Conservation (phyloP, 2,113 vertebrate genomes). For the Thymallus thymallus region DNA sequence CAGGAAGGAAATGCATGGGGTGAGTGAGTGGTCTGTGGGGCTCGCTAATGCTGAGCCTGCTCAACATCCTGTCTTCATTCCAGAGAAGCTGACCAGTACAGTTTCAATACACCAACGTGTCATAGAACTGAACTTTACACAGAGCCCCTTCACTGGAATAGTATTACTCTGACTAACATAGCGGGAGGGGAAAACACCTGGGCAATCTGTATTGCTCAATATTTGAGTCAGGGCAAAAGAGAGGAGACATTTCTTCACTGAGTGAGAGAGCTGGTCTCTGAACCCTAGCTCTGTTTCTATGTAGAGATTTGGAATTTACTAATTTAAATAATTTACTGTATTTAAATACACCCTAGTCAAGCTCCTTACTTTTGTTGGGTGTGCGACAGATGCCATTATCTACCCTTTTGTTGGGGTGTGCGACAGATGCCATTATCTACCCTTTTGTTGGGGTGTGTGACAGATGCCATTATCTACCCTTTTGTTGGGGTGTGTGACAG, state of each 20-base stretch:
- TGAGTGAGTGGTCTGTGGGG: not conserved
- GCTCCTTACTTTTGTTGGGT: not conserved
- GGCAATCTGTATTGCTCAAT: not conserved
- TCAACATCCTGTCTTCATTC: conserved; percentile 49
- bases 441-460: not conserved
- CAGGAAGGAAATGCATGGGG: conserved; percentile 55
- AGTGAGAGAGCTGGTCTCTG: too few relatives aligned
- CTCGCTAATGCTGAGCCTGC: not conserved
- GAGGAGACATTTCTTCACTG: not conserved
- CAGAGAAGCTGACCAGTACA: conserved; percentile 41
- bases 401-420: not conserved
- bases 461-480: not conserved
- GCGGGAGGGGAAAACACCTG: not conserved
- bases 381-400: not conserved
- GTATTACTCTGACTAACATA: not conserved
- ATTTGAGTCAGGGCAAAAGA: not conserved
- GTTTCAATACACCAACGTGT: not conserved
- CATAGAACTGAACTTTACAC: not conserved
- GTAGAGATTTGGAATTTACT: too few relatives aligned
- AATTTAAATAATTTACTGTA: not conserved
- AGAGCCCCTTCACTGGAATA: not conserved
- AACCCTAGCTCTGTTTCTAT: not conserved
- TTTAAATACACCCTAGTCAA: not conserved
- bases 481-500: not conserved
- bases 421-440: not conserved